These are phyloP conservation scores for Varanus komodoensis DNA, from an alignment of 2,113 vertebrate genomes.

Conservation along the genomic window DNA sequence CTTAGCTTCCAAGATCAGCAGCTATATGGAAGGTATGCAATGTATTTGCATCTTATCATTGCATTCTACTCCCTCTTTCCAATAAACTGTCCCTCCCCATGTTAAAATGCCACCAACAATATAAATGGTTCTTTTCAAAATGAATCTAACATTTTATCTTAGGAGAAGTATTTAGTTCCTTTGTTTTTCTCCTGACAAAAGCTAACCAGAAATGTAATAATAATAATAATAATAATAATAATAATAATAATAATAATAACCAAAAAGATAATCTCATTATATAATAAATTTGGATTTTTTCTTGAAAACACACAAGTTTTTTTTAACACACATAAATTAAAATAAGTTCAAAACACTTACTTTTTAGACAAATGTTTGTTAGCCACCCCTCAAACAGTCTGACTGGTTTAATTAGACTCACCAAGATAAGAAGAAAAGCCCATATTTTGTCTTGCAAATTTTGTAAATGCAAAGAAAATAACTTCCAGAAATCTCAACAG, in stretches of 20 bases:
- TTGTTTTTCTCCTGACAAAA: background rate
- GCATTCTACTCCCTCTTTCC: background rate
- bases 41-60: background rate
- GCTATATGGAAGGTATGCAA: background rate
- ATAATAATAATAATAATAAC: too few relatives aligned
- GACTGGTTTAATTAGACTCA: background rate
- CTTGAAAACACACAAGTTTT: background rate
- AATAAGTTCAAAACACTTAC: too few relatives aligned
- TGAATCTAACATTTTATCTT: background rate
- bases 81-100: background rate
- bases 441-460: background rate
- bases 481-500: background rate
- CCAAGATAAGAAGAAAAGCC: background rate
- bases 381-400: background rate
- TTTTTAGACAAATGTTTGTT: background rate
- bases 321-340: too few relatives aligned
- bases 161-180: background rate
- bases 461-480: constrained; percentile 12
- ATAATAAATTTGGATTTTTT: background rate
- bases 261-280: background rate
- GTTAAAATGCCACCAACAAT: background rate
- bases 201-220: background rate
- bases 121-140: background rate
- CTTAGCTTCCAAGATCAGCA: too few relatives aligned
- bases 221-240: too few relatives aligned